Evolutionary conservation across 2,888 invertebrate species (phyloP).

Genomic region (Matsumyia berberina): DNA sequence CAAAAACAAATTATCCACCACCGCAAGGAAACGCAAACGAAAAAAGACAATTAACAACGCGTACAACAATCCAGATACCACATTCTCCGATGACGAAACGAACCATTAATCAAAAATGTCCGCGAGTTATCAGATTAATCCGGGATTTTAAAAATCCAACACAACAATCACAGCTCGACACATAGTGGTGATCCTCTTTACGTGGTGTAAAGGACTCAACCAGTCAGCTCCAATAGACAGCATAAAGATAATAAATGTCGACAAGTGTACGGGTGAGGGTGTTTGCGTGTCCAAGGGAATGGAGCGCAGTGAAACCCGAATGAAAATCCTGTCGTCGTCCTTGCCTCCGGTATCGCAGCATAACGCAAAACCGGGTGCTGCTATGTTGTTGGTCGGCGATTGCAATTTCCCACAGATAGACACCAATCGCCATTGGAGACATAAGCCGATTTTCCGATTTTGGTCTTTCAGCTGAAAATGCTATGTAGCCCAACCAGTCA

Average conservation of each 20-base stretch:
- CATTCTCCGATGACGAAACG: slow-evolving; percentile 65
- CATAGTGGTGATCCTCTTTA: slow-evolving; percentile 67
- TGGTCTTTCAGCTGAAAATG: slow-evolving; percentile 71
- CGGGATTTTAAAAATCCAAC: slow-evolving; percentile 70
- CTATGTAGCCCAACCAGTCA: slow-evolving; percentile 38
- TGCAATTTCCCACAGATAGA: slow-evolving; percentile 75
- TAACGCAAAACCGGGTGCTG: slow-evolving; percentile 73
- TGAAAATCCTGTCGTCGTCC: slow-evolving; percentile 58
- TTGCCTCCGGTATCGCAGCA: slow-evolving; percentile 61
- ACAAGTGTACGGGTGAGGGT: slow-evolving; percentile 1
- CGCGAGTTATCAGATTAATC: slow-evolving; percentile 75
- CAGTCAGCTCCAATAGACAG: slow-evolving; percentile 47
- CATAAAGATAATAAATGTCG: slow-evolving; percentile 61
- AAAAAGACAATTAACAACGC: slow-evolving; percentile 44
- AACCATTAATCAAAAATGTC: slow-evolving; percentile 74
- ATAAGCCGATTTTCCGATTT: slow-evolving; percentile 83
- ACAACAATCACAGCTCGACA: slow-evolving; percentile 59
- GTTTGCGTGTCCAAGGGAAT: slow-evolving; percentile 23
- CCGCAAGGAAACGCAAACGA: neutral
- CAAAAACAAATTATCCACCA: slow-evolving; percentile 54
- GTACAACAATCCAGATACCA: slow-evolving; percentile 57
- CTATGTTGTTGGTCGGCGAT: slow-evolving; percentile 58
- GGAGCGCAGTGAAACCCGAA: slow-evolving; percentile 38
- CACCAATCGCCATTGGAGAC: slow-evolving; percentile 80
- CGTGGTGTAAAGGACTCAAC: slow-evolving; percentile 59